Evolutionary conservation across 2,797 vertebrate genomes (phyloP), one percentile per base, ranked within the genome.

Genomic region (Lutjanus argentimaculatus): DNA sequence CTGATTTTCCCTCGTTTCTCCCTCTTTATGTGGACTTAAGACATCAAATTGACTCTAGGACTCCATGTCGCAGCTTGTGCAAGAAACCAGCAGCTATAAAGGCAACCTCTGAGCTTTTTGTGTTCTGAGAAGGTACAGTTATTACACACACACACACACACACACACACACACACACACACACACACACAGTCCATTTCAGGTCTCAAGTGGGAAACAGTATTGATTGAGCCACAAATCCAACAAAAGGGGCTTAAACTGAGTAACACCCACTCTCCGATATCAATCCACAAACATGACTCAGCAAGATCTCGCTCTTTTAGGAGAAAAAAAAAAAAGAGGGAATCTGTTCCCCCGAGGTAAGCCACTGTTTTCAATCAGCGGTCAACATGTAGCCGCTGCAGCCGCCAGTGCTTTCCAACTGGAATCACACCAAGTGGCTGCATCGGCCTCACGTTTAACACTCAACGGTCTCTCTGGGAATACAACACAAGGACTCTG

Each of bases 161-260:
- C 30, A 36, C 30, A 36, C 30, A 36, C 30, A 73, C 77, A 82
- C 84, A 36, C 30, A 36, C 30, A 36, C 30, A 36, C 30, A 36
- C 30, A 36, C 30, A 36, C 30, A 73, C 77, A 82, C 84, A 77
- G 85, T 81, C 85, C 79, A 83, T 89, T 86, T 72, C 82, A 74
- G 75, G 75, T 91, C 91, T 93, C 89, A 72, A 89, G 89, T 85
- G 90, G 83, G 83, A 90, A 92, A 87, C 74, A 13, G 52, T 86
- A 93, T 90, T 85, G 91, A 95, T 91, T 87, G 70, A 84, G 79
- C 80, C 84, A 84, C 89, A 92, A 92, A 93, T 92, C 89, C 85
- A 89, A 91, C 91, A 91, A 92, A 92, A 84, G 81, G 66, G 72
- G 76, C 77, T 91, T 89, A 87, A 91, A 85, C 61, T 79, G 84